Evolutionary conservation across 2,113 vertebrate genomes (phyloP).

Genomic region (Odontophorus gujanensis): DNA sequence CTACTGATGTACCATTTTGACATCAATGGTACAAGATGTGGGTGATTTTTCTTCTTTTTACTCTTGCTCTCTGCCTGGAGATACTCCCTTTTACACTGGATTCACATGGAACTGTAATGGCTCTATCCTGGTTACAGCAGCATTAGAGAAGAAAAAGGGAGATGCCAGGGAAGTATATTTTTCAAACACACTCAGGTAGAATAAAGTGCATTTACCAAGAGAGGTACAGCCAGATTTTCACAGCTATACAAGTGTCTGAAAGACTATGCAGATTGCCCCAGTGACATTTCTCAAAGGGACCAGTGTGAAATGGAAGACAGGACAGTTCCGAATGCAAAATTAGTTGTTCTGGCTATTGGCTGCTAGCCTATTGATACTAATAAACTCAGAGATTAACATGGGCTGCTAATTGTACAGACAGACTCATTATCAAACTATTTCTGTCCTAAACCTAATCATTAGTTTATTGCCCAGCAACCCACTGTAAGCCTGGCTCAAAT

Average conservation of each 20-base stretch:
- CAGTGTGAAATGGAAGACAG: neutral
- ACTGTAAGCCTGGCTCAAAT: neutral
- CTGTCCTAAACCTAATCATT: neutral
- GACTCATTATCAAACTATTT: neutral
- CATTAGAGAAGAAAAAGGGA: neutral
- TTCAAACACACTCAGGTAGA: neutral
- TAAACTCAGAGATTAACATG: neutral
- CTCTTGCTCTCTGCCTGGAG: neutral
- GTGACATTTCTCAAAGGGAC: neutral
- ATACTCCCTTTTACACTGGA: neutral
- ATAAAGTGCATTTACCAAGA: rapidly evolving
- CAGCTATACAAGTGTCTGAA: neutral
- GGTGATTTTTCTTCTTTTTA: neutral
- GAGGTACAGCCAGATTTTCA: neutral
- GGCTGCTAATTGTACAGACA: neutral
- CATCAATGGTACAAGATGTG: neutral
- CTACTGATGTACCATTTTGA: neutral
- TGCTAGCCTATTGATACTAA: neutral
- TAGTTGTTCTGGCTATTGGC: neutral
- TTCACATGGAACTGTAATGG: neutral
- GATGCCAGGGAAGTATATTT: rapidly evolving
- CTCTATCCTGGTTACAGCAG: neutral
- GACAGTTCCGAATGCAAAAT: neutral
- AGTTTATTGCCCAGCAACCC: neutral
- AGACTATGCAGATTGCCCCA: neutral